Evolutionary conservation across 2,888 invertebrate genomes (phyloP).

Genomic region (Perizoma affinitatum): DNA sequence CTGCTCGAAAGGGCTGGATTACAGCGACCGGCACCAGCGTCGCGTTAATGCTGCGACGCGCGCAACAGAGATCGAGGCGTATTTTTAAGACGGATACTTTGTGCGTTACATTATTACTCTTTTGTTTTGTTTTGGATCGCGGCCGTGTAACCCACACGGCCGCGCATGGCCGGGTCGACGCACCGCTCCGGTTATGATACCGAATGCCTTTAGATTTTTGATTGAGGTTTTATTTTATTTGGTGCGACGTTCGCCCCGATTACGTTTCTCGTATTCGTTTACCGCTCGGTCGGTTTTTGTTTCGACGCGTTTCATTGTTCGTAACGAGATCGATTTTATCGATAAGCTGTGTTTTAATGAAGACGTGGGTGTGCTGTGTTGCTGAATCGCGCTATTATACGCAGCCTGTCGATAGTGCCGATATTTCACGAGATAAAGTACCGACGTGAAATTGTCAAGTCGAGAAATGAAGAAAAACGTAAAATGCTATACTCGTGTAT

Average conservation of each 20-base stretch:
- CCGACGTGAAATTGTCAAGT: conserved; percentile 7
- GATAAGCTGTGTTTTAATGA: conserved; percentile 78
- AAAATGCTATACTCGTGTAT: no score
- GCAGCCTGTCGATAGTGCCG: conserved; percentile 38
- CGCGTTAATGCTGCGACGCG: conserved; percentile 74
- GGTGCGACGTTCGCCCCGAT: conserved; percentile 74
- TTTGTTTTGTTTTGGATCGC: conserved; percentile 70
- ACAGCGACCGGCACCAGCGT: conserved; percentile 41
- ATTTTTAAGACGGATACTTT: conserved; percentile 82
- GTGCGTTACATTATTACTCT: conserved; percentile 81
- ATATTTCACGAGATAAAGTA: conserved; percentile 14
- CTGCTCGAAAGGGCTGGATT: conserved; percentile 42
- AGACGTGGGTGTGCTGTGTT: conserved; percentile 74
- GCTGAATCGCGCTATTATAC: conserved; percentile 51
- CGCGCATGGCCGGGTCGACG: conserved; percentile 76
- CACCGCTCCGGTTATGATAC: conserved; percentile 78
- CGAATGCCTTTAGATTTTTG: conserved; percentile 80
- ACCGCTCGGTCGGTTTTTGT: conserved; percentile 77
- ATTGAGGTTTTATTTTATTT: conserved; percentile 82
- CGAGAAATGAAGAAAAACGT: no score
- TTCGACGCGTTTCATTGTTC: conserved; percentile 80
- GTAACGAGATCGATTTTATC: conserved; percentile 79
- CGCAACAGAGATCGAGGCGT: conserved; percentile 76
- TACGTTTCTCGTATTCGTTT: conserved; percentile 80
- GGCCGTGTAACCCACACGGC: conserved; percentile 75